phyloP scores from a whole-genome alignment of 2,797 vertebrate genomes.

The Brotula barbata region DNA sequence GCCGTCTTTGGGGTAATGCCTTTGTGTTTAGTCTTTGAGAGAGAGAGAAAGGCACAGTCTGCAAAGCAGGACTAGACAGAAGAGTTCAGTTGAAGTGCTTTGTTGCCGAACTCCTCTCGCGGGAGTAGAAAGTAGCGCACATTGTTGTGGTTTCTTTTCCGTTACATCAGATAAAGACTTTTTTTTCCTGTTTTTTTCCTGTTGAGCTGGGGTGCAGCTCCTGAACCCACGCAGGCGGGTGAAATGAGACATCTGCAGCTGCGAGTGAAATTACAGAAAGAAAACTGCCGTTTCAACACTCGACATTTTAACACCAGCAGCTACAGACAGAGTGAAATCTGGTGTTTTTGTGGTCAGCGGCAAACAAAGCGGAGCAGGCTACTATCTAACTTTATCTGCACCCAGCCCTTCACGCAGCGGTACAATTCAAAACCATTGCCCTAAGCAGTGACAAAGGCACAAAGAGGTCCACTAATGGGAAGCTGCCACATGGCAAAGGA shows the following conservation, averaged over 20 bases:
- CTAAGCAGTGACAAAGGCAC: conserved; percentile 4
- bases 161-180: conserved; percentile 65
- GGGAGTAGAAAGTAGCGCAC: conserved; percentile 57
- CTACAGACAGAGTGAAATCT: conserved; percentile 8
- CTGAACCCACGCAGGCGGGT: conserved; percentile 34
- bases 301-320: conserved; percentile 24
- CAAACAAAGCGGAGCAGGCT: conserved; percentile 9
- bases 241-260: conserved; percentile 42
- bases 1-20: conserved; percentile 64
- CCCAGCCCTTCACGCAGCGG: conserved; percentile 7
- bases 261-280: conserved; percentile 5
- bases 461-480: not conserved
- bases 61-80: conserved; percentile 57
- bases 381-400: conserved; percentile 8
- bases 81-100: conserved; percentile 64
- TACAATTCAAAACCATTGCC: conserved; percentile 3
- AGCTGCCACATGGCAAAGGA: not conserved
- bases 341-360: conserved; percentile 12
- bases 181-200: not conserved
- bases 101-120: conserved; percentile 58
- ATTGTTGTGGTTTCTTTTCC: conserved; percentile 66
- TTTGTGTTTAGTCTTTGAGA: conserved; percentile 56
- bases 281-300: conserved; percentile 11
- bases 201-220: conserved; percentile 43
- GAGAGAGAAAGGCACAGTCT: conserved; percentile 59